These are phyloP conservation scores for Sarcophaga carnaria DNA, from an alignment of 2,888 invertebrate species.

Conservation along the genomic window DNA sequence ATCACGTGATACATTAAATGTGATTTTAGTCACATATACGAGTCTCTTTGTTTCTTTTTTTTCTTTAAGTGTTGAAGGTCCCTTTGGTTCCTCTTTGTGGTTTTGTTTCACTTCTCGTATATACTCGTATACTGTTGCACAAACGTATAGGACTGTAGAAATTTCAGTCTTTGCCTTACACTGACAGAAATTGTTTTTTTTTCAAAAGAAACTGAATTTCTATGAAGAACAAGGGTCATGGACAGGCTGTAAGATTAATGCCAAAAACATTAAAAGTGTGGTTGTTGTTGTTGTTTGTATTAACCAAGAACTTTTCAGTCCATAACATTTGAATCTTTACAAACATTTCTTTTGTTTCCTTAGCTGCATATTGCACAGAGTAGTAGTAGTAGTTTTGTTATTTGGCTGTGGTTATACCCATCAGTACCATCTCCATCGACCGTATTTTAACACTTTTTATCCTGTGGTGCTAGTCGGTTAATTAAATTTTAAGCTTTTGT, in stretches of 20 bases:
- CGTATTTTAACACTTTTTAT: slow-evolving; percentile 61
- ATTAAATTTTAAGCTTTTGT: slow-evolving; percentile 60
- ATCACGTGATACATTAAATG: slow-evolving; percentile 9
- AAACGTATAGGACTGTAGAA: background rate
- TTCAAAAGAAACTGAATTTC: no score
- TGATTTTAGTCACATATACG: slow-evolving; percentile 47
- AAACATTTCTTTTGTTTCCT: slow-evolving; percentile 29
- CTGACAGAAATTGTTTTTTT: no score
- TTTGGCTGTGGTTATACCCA: slow-evolving; percentile 37
- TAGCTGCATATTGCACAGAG: background rate
- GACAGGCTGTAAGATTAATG: background rate
- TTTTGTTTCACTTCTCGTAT: slow-evolving; percentile 5
- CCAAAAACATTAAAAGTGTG: slow-evolving; percentile 4
- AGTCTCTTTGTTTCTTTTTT: background rate
- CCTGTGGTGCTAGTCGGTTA: slow-evolving; percentile 51
- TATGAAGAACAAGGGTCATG: no score
- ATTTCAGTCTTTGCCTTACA: no score
- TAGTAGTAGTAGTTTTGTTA: slow-evolving; percentile 1
- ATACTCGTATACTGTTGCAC: background rate
- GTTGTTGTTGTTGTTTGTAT: slow-evolving; percentile 9
- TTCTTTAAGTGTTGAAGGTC: slow-evolving; percentile 31
- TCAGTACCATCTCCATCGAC: background rate
- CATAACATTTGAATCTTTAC: no score
- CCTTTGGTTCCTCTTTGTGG: slow-evolving; percentile 25
- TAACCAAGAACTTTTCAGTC: background rate